Percentiles rank a stretch among this genome's conserved stretches.
Conservation (phyloP, 2,113 vertebrate species). For the Heloderma charlesbogerti region DNA sequence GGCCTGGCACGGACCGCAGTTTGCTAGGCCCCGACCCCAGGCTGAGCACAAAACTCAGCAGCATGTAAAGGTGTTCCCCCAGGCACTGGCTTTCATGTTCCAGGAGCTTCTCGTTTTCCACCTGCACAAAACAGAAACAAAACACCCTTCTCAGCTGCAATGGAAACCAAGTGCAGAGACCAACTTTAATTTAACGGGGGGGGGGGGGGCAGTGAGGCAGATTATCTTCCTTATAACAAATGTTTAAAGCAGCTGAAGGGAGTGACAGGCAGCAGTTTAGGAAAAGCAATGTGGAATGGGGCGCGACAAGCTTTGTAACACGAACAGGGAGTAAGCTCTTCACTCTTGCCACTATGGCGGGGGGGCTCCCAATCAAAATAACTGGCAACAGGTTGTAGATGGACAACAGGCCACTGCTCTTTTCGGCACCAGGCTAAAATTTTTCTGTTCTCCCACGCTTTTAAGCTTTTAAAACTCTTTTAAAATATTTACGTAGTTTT, state of each 20-base stretch:
- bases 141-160: not conserved
- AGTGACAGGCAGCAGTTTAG: not conserved
- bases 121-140: slow-evolving; percentile 70
- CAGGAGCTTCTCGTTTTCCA: slow-evolving; percentile 81
- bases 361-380: not conserved
- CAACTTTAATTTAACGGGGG: not conserved
- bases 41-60: slow-evolving; percentile 78
- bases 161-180: too few relatives aligned
- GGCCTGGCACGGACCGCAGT: slow-evolving; percentile 16
- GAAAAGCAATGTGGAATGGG: not conserved
- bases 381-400: too few relatives aligned
- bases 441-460: too few relatives aligned
- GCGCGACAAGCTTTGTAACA: not conserved
- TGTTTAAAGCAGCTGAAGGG: not conserved
- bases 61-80: slow-evolving; percentile 86
- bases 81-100: slow-evolving; percentile 85
- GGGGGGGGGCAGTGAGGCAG: too few relatives aligned
- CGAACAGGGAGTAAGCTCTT: not conserved
- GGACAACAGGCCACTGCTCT: too few relatives aligned
- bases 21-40: slow-evolving; percentile 53
- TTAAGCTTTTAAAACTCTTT: too few relatives aligned
- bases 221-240: not conserved
- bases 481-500: too few relatives aligned
- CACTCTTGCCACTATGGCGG: not conserved
- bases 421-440: too few relatives aligned